phyloP scores from a whole-genome alignment of 2,888 invertebrate genomes.

The Apantesis nais region DNA sequence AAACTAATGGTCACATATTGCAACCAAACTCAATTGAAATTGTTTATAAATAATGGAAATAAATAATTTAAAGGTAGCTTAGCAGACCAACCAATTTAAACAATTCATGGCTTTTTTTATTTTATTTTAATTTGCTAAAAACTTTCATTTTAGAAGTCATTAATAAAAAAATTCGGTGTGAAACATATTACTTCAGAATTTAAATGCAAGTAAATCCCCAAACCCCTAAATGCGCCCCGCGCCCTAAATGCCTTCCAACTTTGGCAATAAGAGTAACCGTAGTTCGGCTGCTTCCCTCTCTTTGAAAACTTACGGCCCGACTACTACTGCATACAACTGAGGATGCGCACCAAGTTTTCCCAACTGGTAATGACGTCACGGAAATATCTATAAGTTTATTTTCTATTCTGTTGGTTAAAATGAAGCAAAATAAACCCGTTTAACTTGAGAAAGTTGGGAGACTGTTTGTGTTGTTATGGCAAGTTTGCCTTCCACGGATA shows the following conservation, averaged over 20 bases:
- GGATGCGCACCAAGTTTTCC: constrained; percentile 28
- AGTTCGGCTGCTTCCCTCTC: constrained; percentile 29
- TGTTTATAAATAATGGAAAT: not conserved
- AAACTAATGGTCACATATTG: not conserved
- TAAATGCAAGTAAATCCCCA: constrained; percentile 11
- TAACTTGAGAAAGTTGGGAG: constrained; percentile 26
- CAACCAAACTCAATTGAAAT: not conserved
- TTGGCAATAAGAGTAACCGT: constrained; percentile 44
- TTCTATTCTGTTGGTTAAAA: constrained; percentile 20
- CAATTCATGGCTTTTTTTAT: not conserved
- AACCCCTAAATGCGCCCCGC: too few species aligned
- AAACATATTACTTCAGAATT: constrained; percentile 22
- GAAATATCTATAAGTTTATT: constrained; percentile 41
- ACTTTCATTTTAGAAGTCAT: constrained; percentile 10
- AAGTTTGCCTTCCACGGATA: constrained; percentile 1
- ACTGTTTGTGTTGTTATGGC: constrained; percentile 15
- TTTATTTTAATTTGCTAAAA: not conserved
- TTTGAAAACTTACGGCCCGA: constrained; percentile 33
- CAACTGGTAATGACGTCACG: constrained; percentile 40
- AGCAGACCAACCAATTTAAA: not conserved
- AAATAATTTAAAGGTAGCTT: not conserved
- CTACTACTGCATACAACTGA: constrained; percentile 39
- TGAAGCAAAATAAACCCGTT: constrained; percentile 25
- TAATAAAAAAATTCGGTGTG: constrained; percentile 25
- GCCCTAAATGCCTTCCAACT: constrained; percentile 38